A percentile compares a stretch with the other conserved stretches of the same genome.
phyloP scores from a whole-genome alignment of 2,113 vertebrate genomes.

The Cairina moschata region DNA sequence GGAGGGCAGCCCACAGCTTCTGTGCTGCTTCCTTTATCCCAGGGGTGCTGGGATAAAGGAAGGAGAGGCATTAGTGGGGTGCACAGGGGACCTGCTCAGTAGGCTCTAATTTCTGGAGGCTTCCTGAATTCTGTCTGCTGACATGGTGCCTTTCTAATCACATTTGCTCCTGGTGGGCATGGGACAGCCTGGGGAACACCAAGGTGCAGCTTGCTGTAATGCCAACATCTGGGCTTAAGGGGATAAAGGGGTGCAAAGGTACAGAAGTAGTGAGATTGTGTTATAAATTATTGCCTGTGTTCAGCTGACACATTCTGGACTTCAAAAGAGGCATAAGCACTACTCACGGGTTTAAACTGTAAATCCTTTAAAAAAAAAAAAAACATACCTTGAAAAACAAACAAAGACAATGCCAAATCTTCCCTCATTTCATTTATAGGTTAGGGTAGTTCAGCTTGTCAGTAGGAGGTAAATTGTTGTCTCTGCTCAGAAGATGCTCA shows the following conservation, averaged over 20 bases:
- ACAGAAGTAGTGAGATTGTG: neutral
- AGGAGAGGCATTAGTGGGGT: neutral
- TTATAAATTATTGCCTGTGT: conserved; percentile 35
- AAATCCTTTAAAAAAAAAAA: neutral
- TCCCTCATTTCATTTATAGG: conserved; percentile 29
- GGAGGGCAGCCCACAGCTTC: neutral
- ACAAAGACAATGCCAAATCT: neutral
- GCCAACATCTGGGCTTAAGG: neutral
- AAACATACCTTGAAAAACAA: neutral
- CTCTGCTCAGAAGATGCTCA: conserved; percentile 19
- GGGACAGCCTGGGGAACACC: neutral
- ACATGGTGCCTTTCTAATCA: neutral
- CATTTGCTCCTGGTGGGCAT: neutral
- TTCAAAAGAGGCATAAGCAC: conserved; percentile 41
- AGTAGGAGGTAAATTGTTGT: conserved; percentile 18
- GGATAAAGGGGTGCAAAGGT: neutral
- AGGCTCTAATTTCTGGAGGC: neutral
- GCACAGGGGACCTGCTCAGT: neutral
- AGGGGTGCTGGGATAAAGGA: neutral
- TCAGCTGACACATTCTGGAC: conserved; percentile 6
- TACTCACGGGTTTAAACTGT: conserved; percentile 44
- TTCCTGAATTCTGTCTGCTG: neutral
- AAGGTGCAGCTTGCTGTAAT: neutral
- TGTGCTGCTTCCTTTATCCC: fast-evolving
- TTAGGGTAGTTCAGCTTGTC: conserved; percentile 20